Evolutionary conservation across 2,888 invertebrate species (phyloP), one percentile per base, ranked within the genome.

Genomic region (Phengaris alcon): DNA sequence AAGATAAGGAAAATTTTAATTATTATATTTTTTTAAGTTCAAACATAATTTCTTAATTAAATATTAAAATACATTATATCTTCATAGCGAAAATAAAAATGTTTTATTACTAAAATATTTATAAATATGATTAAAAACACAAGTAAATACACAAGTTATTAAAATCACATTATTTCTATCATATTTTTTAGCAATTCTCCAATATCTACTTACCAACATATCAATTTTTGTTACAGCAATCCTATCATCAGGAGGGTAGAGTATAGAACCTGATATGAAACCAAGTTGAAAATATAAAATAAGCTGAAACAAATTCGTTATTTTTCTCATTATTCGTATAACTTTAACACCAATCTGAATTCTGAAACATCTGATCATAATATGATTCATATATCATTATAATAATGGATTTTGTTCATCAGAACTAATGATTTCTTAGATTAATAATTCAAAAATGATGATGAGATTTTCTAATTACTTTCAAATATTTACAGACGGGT

Each of bases 391-490:
- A 3, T 4, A 10, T 48, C 69, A 48, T 69, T 69, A 70, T 15
- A 70, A 35, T 72, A 72, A 72, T 54, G 54, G 51, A 13, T 52
- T 9, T 3, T 12, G 7, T 52, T 48, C 70, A 64, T 64, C 35
- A 22, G 10, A 9, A 51, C 51, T 69, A 69, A 48, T 6, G 70
- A 48, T 70, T 51, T 15, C 22, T 70, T 35, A 54, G 64, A 52
- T 72, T 35, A 52, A 72, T 72, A 48, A 72, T 72, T 72, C 72
- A 72, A 13, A 72, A 72, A 72, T 3, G 6, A 54, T 72, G 15
- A 15, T 54, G n/a, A 54, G 35, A 72, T 69, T 48, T 48, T 69
- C 48, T 69, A 64, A 64, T 44, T 64, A 64, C 0, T 64, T 13
- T 13, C 64, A 12, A 35, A 64, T 12, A 44, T 35, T 44, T 35